These are phyloP conservation scores for Amphipyra berbera DNA, from an alignment of 2,888 invertebrate genomes.

Conservation along the genomic window DNA sequence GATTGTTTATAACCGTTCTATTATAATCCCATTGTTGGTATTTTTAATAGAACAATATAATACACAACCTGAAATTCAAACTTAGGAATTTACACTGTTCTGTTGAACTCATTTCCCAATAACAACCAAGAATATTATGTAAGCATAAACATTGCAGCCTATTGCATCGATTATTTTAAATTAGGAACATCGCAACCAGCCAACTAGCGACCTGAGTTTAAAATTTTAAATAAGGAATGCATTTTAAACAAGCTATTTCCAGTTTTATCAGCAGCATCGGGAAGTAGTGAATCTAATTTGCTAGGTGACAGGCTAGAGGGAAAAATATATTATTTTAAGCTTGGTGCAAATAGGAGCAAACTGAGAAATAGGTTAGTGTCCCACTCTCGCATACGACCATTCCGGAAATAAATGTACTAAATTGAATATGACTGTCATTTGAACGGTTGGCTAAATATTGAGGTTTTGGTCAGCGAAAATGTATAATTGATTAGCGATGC, in stretches of 20 bases:
- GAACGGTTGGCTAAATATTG: too few species aligned
- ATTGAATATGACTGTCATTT: too few species aligned
- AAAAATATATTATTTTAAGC: slow-evolving; percentile 10
- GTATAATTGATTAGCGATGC: too few species aligned
- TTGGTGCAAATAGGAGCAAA: not conserved
- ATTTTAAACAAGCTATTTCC: slow-evolving; percentile 5
- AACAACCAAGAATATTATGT: not conserved
- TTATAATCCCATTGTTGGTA: too few species aligned
- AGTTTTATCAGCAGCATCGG: slow-evolving; percentile 4
- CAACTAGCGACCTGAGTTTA: slow-evolving; percentile 8
- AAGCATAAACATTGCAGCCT: slow-evolving; percentile 2
- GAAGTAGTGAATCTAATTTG: slow-evolving; percentile 19
- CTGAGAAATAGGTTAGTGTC: slow-evolving; percentile 7
- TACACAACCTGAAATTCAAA: too few species aligned
- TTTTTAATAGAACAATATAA: too few species aligned
- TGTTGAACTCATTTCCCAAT: not conserved
- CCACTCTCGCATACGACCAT: not conserved
- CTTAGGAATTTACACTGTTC: not conserved
- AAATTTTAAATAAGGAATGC: slow-evolving; percentile 26
- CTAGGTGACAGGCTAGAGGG: not conserved
- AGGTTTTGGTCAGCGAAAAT: too few species aligned
- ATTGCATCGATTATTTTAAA: slow-evolving; percentile 53
- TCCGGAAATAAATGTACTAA: too few species aligned
- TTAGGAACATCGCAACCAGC: slow-evolving; percentile 15
- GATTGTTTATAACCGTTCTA: too few species aligned